These are phyloP conservation scores for Campylomormyrus tamandua DNA, from an alignment of 2,113 vertebrate genomes.

Conservation along the genomic window DNA sequence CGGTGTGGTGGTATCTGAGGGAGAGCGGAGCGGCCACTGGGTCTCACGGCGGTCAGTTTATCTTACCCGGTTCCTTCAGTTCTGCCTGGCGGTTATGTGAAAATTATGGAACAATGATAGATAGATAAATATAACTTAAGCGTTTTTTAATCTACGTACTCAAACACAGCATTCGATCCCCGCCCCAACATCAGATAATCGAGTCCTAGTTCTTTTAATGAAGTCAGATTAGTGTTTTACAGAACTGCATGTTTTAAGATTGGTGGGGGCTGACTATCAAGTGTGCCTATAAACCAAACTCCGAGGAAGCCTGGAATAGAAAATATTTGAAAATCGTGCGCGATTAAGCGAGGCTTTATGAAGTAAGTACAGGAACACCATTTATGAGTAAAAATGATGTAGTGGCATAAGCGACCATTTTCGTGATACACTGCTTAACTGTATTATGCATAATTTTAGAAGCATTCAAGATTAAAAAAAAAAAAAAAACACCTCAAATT, in stretches of 20 bases:
- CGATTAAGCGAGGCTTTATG: neutral
- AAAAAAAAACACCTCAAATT: neutral
- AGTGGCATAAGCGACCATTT: neutral
- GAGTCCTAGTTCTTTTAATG: neutral
- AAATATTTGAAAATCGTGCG: neutral
- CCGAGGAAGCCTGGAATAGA: neutral
- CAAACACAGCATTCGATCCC: neutral
- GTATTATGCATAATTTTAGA: neutral
- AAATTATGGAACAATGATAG: neutral
- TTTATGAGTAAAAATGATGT: neutral
- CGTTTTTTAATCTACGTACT: neutral
- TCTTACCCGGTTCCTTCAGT: neutral
- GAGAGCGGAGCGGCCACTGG: neutral
- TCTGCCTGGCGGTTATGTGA: neutral
- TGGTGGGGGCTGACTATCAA: neutral
- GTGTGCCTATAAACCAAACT: neutral
- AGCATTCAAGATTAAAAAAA: neutral
- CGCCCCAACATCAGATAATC: neutral
- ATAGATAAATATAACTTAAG: neutral
- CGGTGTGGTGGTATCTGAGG: neutral
- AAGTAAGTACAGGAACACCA: neutral
- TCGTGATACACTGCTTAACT: neutral
- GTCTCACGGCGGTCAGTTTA: neutral
- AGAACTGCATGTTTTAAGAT: neutral
- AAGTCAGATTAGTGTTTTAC: neutral